Conservation (phyloP, 1,140 invertebrate genomes). For the Zaprionus camerounensis region DNA sequence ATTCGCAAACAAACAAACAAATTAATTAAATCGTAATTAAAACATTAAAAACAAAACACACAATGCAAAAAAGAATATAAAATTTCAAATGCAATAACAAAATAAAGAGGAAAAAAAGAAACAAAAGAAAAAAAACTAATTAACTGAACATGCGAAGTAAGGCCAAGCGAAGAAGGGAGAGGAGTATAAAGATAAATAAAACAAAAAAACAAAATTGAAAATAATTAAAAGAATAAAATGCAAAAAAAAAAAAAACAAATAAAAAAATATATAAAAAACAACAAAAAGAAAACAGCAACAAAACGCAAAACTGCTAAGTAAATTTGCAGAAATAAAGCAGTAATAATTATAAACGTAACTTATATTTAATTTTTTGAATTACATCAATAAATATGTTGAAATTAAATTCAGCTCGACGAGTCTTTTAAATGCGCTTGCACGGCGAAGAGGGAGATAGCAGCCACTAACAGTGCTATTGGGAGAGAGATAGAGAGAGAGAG, state of each 20-base stretch:
- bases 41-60: constrained; percentile 29
- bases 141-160: constrained; percentile 44
- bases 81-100: constrained; percentile 33
- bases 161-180: constrained; percentile 35
- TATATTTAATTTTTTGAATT: constrained; percentile 83
- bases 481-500: not conserved
- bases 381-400: constrained; percentile 82
- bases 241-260: constrained; percentile 29
- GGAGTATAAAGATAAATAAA: constrained; percentile 25
- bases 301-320: constrained; percentile 77
- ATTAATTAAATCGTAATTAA: constrained; percentile 35
- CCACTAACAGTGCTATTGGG: not conserved
- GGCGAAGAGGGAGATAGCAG: not conserved
- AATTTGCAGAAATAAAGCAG: constrained; percentile 74
- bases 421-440: not conserved
- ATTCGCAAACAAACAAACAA: constrained; percentile 19
- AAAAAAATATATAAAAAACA: constrained; percentile 26
- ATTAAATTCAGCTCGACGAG: constrained; percentile 47
- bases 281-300: constrained; percentile 25
- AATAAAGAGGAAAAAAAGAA: constrained; percentile 9
- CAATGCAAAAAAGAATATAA: constrained; percentile 23
- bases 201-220: constrained; percentile 37
- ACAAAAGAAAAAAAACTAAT: constrained; percentile 27
- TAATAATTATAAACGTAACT: constrained; percentile 81
- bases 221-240: constrained; percentile 10